Percentiles rank a stretch among this genome's conserved stretches.
Evolutionary conservation across 2,888 invertebrate genomes (phyloP).

Genomic region (Polymixis lichenea): DNA sequence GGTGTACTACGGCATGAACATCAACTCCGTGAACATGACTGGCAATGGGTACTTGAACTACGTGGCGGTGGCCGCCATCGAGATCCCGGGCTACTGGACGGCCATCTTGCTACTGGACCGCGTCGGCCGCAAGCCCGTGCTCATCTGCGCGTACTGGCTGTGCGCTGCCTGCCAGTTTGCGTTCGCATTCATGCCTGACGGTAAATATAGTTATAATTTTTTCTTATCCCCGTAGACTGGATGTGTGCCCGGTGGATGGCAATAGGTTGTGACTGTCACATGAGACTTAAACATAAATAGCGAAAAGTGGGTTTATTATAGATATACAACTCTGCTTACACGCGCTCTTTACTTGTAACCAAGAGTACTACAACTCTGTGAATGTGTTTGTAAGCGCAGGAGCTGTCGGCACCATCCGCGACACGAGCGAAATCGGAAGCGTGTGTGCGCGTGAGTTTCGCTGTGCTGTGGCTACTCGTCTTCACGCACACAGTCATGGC

Average conservation of each 20-base stretch:
- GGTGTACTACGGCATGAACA: conserved; percentile 93
- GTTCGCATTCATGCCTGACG: conserved; percentile 91
- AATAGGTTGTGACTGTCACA: no score
- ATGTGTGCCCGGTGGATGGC: background rate
- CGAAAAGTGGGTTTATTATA: background rate
- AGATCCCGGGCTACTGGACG: conserved; percentile 93
- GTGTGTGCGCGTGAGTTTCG: no score
- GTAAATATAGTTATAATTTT: conserved; percentile 75
- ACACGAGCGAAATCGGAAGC: no score
- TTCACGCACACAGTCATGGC: no score
- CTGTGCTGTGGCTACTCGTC: no score
- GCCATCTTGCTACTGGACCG: conserved; percentile 92
- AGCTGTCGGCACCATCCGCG: no score
- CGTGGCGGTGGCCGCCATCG: conserved; percentile 91
- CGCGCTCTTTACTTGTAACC: no score
- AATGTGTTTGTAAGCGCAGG: no score
- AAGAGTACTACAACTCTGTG: no score
- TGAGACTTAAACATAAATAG: background rate
- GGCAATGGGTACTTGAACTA: conserved; percentile 93
- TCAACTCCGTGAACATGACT: conserved; percentile 92
- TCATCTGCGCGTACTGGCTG: conserved; percentile 91
- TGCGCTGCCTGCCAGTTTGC: conserved; percentile 91
- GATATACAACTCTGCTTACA: background rate
- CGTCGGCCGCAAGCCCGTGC: conserved; percentile 91
- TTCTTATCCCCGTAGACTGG: background rate